These are phyloP conservation scores for Poecilia latipinna DNA, from an alignment of 2,113 vertebrate species.

Conservation along the genomic window DNA sequence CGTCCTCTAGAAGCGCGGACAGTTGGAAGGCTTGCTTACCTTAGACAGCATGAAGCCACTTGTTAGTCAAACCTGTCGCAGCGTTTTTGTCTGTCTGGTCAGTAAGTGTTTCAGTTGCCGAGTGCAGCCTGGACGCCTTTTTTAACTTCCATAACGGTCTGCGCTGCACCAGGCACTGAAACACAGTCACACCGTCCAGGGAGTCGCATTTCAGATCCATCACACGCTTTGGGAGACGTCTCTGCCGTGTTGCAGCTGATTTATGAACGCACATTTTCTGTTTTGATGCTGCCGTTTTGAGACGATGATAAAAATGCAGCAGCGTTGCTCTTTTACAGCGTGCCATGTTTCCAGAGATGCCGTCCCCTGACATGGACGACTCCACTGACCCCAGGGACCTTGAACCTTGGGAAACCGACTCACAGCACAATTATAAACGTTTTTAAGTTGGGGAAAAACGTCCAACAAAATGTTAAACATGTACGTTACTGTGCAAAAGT, in stretches of 20 bases:
- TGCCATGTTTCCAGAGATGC: constrained; percentile 66
- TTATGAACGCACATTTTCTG: background rate
- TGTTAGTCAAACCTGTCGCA: constrained; percentile 60
- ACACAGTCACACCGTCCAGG: constrained; percentile 54
- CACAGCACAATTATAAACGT: constrained; percentile 24
- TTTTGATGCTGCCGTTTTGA: background rate
- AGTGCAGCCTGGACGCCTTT: constrained; percentile 58
- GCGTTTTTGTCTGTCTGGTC: constrained; percentile 55
- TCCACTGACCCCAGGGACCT: constrained; percentile 69
- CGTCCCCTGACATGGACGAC: constrained; percentile 61
- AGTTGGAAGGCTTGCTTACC: constrained; percentile 67
- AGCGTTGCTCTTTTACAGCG: constrained; percentile 42
- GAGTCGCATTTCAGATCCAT: constrained; percentile 72
- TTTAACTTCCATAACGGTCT: constrained; percentile 55
- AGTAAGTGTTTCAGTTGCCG: constrained; percentile 60
- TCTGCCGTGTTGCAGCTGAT: background rate
- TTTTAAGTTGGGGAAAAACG: background rate
- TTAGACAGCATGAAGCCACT: constrained; percentile 51
- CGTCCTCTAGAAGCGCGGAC: constrained; percentile 48
- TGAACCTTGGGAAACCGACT: constrained; percentile 45
- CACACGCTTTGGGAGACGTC: constrained; percentile 51
- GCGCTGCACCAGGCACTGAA: constrained; percentile 72
- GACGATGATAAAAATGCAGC: background rate
- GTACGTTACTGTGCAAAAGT: background rate
- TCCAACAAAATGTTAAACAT: background rate